These are phyloP conservation scores for Telmatochromis bifrenatus DNA, from an alignment of 2,113 vertebrate genomes.

Conservation along the genomic window DNA sequence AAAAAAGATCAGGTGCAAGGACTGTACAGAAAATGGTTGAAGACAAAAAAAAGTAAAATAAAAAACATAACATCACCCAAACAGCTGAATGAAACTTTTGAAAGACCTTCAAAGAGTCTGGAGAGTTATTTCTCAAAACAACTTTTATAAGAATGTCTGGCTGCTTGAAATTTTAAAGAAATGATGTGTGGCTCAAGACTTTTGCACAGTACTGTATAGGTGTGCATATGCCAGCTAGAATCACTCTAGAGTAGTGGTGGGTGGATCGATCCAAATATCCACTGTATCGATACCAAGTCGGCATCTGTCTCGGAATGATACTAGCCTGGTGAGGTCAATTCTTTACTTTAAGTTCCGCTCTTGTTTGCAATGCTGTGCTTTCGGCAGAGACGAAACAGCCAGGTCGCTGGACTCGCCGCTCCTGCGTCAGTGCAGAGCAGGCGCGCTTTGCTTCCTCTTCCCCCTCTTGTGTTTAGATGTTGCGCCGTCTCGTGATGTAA, in stretches of 20 bases:
- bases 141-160: not conserved
- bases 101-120: not conserved
- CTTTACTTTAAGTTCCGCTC: not conserved
- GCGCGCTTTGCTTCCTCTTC: fast-evolving
- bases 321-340: fast-evolving
- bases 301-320: fast-evolving
- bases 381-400: fast-evolving
- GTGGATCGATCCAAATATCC: not conserved
- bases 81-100: not conserved
- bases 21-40: not conserved
- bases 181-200: not conserved
- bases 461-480: not conserved
- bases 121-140: not conserved
- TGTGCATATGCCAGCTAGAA: not conserved
- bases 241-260: not conserved
- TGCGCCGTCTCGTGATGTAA: fast-evolving
- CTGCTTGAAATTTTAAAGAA: not conserved
- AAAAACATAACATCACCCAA: not conserved
- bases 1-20: not conserved
- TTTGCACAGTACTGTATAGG: not conserved
- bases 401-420: fast-evolving
- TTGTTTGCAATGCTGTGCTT: not conserved
- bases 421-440: fast-evolving
- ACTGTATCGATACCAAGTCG: not conserved
- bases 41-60: not conserved